These are phyloP conservation scores for Actinernus sp. DNA, from an alignment of 92 coral and sea anemone species.

Conservation along the genomic window DNA sequence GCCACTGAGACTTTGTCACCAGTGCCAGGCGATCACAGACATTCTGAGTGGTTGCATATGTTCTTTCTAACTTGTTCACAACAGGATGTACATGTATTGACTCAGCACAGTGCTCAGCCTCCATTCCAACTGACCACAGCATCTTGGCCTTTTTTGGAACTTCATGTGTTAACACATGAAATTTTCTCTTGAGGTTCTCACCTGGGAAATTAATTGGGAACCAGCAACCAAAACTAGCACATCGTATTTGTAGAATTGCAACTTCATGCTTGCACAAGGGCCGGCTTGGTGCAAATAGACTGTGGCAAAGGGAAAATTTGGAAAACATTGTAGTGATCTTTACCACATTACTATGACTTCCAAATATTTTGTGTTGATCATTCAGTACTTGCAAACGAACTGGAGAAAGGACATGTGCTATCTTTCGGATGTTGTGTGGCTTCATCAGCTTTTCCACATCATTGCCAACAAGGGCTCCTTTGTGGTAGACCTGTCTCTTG, in stretches of 20 bases:
- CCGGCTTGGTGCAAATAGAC: background rate
- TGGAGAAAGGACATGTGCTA: constrained; percentile 5
- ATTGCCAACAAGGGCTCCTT: constrained; percentile 29
- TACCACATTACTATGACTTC: no score
- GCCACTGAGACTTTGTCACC: constrained; percentile 41
- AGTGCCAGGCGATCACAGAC: constrained; percentile 21
- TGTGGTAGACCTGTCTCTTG: constrained; percentile 21
- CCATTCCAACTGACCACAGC: constrained; percentile 29
- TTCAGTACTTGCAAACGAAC: background rate
- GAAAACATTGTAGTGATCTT: no score
- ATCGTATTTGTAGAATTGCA: background rate
- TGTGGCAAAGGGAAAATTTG: background rate
- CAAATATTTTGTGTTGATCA: no score
- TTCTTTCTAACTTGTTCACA: constrained; percentile 33
- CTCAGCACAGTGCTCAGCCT: constrained; percentile 42
- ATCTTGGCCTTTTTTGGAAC: constrained; percentile 29
- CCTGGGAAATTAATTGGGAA: constrained; percentile 2
- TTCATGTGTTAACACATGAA: constrained; percentile 39
- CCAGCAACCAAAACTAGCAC: background rate
- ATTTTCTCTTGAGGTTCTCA: constrained; percentile 16
- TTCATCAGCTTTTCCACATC: constrained; percentile 18
- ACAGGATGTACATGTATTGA: constrained; percentile 47
- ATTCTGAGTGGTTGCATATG: constrained; percentile 25
- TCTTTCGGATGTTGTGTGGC: constrained; percentile 2
- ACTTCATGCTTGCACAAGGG: background rate